Evolutionary conservation across 1,140 invertebrate genomes (phyloP).

Genomic region (Pantala flavescens): DNA sequence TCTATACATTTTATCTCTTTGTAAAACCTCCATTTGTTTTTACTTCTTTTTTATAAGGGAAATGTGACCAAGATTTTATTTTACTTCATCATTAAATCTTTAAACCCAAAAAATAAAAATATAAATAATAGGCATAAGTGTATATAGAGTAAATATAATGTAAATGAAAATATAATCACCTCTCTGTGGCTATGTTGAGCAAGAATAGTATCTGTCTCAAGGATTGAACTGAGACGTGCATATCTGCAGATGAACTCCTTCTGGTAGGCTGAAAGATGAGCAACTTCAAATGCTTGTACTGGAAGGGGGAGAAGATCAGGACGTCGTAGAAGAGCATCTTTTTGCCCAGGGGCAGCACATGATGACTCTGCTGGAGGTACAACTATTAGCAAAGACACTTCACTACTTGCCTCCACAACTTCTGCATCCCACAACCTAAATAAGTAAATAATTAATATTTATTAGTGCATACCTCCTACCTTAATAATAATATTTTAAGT

Average conservation of each 20-base stretch:
- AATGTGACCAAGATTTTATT: no score
- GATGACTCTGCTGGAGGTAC: conserved; percentile 82
- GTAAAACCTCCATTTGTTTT: no score
- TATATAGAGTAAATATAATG: no score
- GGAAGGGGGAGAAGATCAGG: conserved; percentile 74
- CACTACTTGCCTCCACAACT: conserved; percentile 76
- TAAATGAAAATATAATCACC: conserved; percentile 28
- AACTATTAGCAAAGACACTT: conserved; percentile 81
- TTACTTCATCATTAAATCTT: no score
- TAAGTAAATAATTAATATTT: not conserved
- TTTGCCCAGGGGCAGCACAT: conserved; percentile 80
- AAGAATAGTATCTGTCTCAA: conserved; percentile 83
- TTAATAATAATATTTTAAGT: no score
- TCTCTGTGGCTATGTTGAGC: conserved; percentile 86
- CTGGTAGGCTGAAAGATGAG: conserved; percentile 84
- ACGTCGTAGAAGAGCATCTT: conserved; percentile 59
- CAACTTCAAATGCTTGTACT: conserved; percentile 87
- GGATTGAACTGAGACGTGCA: conserved; percentile 77
- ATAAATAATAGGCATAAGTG: no score
- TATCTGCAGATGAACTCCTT: conserved; percentile 77
- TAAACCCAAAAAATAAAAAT: no score
- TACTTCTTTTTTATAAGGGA: no score
- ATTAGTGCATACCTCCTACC: no score
- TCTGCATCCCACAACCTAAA: conserved; percentile 75
- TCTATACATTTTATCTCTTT: no score